Percentiles rank a stretch among this genome's conserved stretches.
Evolutionary conservation across 2,888 invertebrate species (phyloP).

Genomic region (Thereva nobilitata): DNA sequence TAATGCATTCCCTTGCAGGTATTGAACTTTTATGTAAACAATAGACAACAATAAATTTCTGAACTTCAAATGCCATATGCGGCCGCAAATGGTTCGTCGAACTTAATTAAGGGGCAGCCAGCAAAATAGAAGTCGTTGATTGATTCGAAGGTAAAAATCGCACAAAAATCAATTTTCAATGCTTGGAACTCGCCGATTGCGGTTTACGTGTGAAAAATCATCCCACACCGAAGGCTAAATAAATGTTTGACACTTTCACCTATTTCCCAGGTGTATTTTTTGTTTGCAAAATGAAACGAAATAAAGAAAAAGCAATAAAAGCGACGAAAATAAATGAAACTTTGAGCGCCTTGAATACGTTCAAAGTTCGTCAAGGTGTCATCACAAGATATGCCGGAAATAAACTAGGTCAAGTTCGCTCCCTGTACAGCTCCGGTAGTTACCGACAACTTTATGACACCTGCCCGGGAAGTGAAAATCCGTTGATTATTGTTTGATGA

Average conservation of each 20-base stretch:
- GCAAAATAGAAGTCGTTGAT: background rate
- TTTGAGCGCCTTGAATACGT: conserved; percentile 5
- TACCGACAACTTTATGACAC: too few species aligned
- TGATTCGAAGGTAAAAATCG: conserved; percentile 3
- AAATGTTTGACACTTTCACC: conserved; percentile 1
- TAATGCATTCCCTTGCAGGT: background rate
- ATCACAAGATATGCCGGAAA: background rate
- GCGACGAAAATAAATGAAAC: too few species aligned
- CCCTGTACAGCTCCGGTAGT: too few species aligned
- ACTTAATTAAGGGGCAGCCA: background rate
- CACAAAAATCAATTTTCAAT: background rate
- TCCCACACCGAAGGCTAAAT: background rate
- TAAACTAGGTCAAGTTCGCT: conserved; percentile 14
- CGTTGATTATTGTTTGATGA: background rate
- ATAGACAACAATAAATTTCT: conserved; percentile 4
- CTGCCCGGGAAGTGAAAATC: background rate
- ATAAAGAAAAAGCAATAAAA: too few species aligned
- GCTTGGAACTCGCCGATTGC: background rate
- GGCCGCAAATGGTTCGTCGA: conserved; percentile 2
- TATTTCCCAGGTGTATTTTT: background rate
- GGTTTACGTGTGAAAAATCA: background rate
- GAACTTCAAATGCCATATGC: conserved; percentile 3
- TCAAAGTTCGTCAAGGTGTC: conserved; percentile 14
- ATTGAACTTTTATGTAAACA: conserved; percentile 8
- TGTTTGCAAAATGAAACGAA: too few species aligned